Percentiles rank a stretch among this genome's conserved stretches.
These are phyloP conservation scores for Alosa alosa DNA, from an alignment of 2,113 vertebrate genomes.

Conservation along the genomic window DNA sequence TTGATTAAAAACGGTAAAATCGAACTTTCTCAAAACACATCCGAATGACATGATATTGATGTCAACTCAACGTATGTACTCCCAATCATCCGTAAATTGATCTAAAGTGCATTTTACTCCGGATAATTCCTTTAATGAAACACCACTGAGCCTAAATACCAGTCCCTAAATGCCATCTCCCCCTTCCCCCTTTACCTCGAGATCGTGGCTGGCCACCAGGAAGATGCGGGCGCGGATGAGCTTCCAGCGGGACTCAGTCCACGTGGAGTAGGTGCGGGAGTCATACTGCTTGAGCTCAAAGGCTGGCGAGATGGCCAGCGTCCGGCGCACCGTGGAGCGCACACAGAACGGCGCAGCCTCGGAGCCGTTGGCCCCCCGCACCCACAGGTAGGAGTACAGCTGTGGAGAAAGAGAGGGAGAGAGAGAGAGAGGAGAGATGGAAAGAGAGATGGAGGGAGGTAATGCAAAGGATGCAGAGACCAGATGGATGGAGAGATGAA, in stretches of 20 bases:
- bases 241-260: slow-evolving; percentile 96
- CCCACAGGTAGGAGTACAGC: slow-evolving; percentile 82
- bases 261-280: slow-evolving; percentile 86
- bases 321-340: slow-evolving; percentile 68
- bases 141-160: too few species aligned
- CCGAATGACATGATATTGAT: too few species aligned
- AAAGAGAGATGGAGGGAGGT: background rate
- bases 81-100: too few species aligned
- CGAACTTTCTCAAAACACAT: too few species aligned
- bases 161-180: too few species aligned
- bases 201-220: slow-evolving; percentile 86
- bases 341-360: slow-evolving; percentile 69
- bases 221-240: slow-evolving; percentile 84
- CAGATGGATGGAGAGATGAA: too few species aligned
- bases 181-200: slow-evolving; percentile 76
- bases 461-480: background rate
- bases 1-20: too few species aligned
- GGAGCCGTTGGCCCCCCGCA: slow-evolving; percentile 78
- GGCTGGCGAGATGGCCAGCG: slow-evolving; percentile 82
- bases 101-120: too few species aligned
- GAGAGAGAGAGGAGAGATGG: background rate
- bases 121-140: too few species aligned
- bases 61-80: too few species aligned
- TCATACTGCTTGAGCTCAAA: slow-evolving; percentile 82
- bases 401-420: slow-evolving; percentile 48